A percentile compares a stretch with the other conserved stretches of the same genome.
These are phyloP conservation scores for Hemaris fuciformis DNA, from an alignment of 2,888 invertebrate species.

Conservation along the genomic window DNA sequence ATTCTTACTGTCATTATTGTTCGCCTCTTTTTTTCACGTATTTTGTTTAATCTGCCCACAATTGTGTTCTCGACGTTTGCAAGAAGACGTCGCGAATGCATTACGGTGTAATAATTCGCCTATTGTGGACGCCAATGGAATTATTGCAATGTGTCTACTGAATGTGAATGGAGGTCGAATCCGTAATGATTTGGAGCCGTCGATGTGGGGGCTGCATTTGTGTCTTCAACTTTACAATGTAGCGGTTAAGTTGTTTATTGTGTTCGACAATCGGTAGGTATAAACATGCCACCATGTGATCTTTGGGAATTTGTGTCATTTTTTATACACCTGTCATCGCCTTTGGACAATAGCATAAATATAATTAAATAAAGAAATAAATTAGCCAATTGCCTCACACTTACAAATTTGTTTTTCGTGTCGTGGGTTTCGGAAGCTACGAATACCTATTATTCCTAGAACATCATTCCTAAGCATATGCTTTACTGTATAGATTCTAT, in stretches of 20 bases:
- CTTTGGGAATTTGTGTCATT: neutral
- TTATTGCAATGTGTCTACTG: constrained; percentile 46
- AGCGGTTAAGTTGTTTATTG: neutral
- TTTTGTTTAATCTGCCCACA: constrained; percentile 33
- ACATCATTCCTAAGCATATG: no score
- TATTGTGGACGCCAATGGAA: constrained; percentile 58
- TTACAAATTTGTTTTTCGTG: no score
- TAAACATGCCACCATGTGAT: neutral
- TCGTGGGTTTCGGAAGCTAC: no score
- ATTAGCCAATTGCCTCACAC: no score
- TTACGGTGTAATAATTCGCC: constrained; percentile 46
- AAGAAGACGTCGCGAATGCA: constrained; percentile 65
- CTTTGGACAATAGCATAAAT: no score
- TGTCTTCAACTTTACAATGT: neutral
- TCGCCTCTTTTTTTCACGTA: constrained; percentile 40
- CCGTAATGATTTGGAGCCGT: constrained; percentile 26
- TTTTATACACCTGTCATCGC: no score
- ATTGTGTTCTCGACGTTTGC: constrained; percentile 52
- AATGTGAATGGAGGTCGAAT: constrained; percentile 45
- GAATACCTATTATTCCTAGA: no score
- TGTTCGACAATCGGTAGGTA: neutral
- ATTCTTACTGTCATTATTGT: constrained; percentile 52
- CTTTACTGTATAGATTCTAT: no score
- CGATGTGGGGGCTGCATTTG: neutral
- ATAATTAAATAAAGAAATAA: no score